Evolutionary conservation across 1,140 invertebrate species (phyloP).

Genomic region (Zaprionus camerounensis): DNA sequence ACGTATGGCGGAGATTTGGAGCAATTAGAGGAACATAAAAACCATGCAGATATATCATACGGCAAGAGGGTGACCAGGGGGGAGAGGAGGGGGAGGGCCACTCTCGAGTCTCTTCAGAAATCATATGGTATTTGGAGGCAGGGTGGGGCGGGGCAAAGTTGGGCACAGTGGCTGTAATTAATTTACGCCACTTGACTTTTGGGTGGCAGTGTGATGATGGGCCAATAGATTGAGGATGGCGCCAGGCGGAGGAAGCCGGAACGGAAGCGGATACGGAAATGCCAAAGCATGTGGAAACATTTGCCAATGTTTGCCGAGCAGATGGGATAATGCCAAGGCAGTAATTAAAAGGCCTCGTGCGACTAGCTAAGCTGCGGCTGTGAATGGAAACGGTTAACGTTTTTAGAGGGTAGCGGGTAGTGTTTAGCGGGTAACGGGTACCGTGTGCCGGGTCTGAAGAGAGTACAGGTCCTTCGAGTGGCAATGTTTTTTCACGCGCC

Average conservation of each 20-base stretch:
- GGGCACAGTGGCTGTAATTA: slow-evolving; percentile 63
- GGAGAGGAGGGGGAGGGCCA: neutral
- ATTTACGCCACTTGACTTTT: slow-evolving; percentile 77
- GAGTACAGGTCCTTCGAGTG: slow-evolving; percentile 24
- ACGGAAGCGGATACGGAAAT: slow-evolving; percentile 56
- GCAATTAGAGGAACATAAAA: slow-evolving; percentile 43
- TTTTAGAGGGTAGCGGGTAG: neutral
- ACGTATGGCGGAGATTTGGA: slow-evolving; percentile 35
- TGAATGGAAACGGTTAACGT: neutral
- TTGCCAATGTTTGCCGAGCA: slow-evolving; percentile 60
- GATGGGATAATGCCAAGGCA: slow-evolving; percentile 52
- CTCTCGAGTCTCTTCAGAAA: neutral
- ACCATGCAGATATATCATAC: slow-evolving; percentile 39
- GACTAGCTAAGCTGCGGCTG: slow-evolving; percentile 42
- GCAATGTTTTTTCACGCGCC: slow-evolving; percentile 60
- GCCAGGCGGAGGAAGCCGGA: slow-evolving; percentile 35
- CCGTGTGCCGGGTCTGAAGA: slow-evolving; percentile 13
- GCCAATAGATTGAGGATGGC: slow-evolving; percentile 27
- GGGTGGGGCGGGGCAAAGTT: neutral
- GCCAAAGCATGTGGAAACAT: slow-evolving; percentile 76
- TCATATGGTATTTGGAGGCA: neutral
- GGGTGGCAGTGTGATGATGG: slow-evolving; percentile 34
- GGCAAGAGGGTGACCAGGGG: neutral
- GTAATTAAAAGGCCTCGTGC: slow-evolving; percentile 62
- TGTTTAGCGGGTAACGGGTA: too few species aligned